phyloP scores from a whole-genome alignment of 2,888 invertebrate genomes.

The Lamellibrachia columna region DNA sequence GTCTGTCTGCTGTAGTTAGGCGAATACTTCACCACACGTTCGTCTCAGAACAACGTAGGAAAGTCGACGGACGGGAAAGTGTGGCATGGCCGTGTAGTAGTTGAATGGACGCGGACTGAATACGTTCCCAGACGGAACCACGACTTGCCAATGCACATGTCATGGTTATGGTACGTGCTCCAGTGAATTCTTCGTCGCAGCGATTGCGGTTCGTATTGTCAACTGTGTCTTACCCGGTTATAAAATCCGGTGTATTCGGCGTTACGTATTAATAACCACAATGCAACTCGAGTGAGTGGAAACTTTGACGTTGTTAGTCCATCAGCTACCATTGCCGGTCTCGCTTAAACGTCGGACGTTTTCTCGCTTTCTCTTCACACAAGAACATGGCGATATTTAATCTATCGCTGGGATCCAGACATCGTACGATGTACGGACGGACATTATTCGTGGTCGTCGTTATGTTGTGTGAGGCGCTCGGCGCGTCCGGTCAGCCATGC shows the following conservation, averaged over 20 bases:
- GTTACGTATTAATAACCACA: neutral
- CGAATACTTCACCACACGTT: neutral
- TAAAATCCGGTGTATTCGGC: neutral
- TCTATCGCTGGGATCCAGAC: neutral
- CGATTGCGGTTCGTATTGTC: neutral
- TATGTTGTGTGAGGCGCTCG: neutral
- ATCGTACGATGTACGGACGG: neutral
- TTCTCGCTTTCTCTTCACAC: neutral
- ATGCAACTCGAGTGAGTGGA: neutral
- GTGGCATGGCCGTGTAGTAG: neutral
- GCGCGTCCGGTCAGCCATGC: neutral
- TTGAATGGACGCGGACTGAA: neutral
- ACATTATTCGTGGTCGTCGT: slow-evolving; percentile 1
- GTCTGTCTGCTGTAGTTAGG: neutral
- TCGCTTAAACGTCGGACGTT: neutral
- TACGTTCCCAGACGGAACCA: neutral
- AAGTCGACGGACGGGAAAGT: neutral
- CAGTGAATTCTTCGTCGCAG: slow-evolving; percentile 12
- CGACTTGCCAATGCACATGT: neutral
- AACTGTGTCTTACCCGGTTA: neutral
- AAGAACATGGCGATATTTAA: neutral
- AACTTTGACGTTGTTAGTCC: neutral
- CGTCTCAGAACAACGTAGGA: neutral
- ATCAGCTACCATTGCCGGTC: neutral
- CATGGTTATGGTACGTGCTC: neutral